These are phyloP conservation scores for Tragelaphus eurycerus DNA, from an alignment of 2,797 vertebrate species.

Conservation along the genomic window DNA sequence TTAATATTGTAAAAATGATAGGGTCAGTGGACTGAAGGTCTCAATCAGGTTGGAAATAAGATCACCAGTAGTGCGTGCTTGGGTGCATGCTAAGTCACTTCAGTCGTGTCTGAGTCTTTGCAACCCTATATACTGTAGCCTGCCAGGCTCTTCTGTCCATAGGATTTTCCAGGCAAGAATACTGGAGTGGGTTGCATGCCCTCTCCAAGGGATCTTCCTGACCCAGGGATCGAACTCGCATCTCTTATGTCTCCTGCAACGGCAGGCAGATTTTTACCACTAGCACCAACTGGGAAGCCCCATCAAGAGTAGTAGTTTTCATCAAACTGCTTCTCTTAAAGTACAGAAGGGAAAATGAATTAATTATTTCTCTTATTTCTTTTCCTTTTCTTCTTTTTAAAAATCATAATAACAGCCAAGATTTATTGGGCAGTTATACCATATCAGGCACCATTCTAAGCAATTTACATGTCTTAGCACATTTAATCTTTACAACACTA, in stretches of 20 bases:
- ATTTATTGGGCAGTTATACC: background rate
- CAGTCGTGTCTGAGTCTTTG: background rate
- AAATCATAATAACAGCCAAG: background rate
- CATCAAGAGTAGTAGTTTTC: background rate
- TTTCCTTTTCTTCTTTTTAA: background rate
- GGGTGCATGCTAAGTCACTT: background rate
- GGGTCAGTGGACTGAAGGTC: background rate
- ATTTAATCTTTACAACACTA: background rate
- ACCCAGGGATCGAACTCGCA: background rate
- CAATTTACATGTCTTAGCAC: background rate
- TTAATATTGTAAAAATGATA: background rate
- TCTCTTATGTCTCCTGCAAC: background rate
- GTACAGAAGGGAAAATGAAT: background rate
- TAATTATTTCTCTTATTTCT: slow-evolving; percentile 7
- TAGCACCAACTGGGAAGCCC: background rate
- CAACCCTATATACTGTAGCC: background rate
- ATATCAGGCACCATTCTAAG: background rate
- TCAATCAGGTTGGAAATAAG: background rate
- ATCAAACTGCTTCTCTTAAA: background rate
- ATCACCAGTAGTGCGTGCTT: background rate
- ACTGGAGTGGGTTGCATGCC: background rate
- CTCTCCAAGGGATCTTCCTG: background rate
- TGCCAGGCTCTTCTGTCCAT: background rate
- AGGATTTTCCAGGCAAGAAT: background rate
- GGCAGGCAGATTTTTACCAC: background rate